phyloP scores from a whole-genome alignment of 2,888 invertebrate genomes.

The Bhutanitis thaidina region DNA sequence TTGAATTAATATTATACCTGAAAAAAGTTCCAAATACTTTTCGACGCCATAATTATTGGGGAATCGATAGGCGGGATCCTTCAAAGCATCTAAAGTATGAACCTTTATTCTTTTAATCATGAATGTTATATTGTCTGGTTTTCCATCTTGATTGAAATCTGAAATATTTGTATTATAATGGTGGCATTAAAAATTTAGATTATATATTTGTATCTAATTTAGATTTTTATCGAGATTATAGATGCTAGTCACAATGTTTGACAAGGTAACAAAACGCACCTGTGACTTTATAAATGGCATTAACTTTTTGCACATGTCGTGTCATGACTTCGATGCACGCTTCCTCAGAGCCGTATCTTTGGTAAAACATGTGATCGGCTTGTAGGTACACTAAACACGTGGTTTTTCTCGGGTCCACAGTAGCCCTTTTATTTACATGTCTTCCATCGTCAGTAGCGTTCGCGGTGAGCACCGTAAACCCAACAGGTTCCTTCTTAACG shows the following conservation, averaged over 20 bases:
- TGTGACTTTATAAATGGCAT: slow-evolving; percentile 91
- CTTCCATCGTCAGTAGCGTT: slow-evolving; percentile 77
- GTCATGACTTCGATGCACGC: slow-evolving; percentile 98
- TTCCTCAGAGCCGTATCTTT: slow-evolving; percentile 95
- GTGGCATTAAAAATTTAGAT: too few relatives aligned
- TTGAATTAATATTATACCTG: slow-evolving; percentile 61
- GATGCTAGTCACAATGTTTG: not conserved
- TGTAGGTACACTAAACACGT: slow-evolving; percentile 97
- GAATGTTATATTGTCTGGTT: slow-evolving; percentile 95
- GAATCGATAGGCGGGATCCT: slow-evolving; percentile 92
- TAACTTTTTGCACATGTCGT: slow-evolving; percentile 95
- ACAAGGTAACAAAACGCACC: slow-evolving; percentile 70
- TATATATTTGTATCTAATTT: too few relatives aligned
- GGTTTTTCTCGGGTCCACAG: slow-evolving; percentile 91
- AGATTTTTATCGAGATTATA: too few relatives aligned
- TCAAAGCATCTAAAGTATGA: slow-evolving; percentile 91
- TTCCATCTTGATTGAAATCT: slow-evolving; percentile 97
- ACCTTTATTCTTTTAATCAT: slow-evolving; percentile 98
- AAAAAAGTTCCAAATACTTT: slow-evolving; percentile 98
- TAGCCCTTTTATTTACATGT: slow-evolving; percentile 83
- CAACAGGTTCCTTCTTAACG: slow-evolving; percentile 79
- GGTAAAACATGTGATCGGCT: slow-evolving; percentile 97
- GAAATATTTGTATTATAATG: slow-evolving; percentile 33
- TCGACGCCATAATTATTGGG: slow-evolving; percentile 98
- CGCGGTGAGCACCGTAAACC: slow-evolving; percentile 65